phyloP scores from a whole-genome alignment of 1,140 invertebrate species.

The Helicoverpa zea region DNA sequence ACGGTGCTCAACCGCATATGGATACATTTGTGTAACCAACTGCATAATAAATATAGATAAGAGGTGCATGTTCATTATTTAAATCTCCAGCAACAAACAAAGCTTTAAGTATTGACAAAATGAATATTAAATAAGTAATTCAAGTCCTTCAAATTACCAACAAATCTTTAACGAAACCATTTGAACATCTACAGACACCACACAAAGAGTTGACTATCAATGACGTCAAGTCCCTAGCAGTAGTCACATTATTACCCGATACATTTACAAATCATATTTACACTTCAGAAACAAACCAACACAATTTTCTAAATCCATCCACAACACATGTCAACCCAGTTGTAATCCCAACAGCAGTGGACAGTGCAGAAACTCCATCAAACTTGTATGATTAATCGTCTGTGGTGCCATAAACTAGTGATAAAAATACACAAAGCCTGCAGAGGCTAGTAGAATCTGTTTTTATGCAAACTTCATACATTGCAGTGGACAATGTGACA shows the following conservation, averaged over 20 bases:
- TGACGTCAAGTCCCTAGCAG: background rate
- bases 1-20: no score
- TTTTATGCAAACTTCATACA: constrained; percentile 82
- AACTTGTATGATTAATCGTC: constrained; percentile 42
- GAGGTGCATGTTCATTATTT: no score
- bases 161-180: no score
- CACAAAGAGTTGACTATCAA: no score
- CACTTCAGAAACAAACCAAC: background rate
- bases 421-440: constrained; percentile 48
- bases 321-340: background rate
- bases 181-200: no score
- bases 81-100: background rate
- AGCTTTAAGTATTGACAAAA: background rate
- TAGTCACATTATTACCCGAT: background rate
- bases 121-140: no score
- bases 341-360: constrained; percentile 23
- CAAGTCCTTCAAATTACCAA: no score
- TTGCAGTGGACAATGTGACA: constrained; percentile 79
- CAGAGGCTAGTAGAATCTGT: constrained; percentile 61
- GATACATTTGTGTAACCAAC: no score
- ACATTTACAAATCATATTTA: background rate
- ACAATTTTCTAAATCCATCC: constrained; percentile 14
- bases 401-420: constrained; percentile 39
- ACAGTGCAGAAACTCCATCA: constrained; percentile 32
- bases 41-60: no score